Percentiles rank a stretch among this genome's conserved stretches.
These are phyloP conservation scores for Synanthedon formicaeformis DNA, from an alignment of 2,888 invertebrate species.

Conservation along the genomic window DNA sequence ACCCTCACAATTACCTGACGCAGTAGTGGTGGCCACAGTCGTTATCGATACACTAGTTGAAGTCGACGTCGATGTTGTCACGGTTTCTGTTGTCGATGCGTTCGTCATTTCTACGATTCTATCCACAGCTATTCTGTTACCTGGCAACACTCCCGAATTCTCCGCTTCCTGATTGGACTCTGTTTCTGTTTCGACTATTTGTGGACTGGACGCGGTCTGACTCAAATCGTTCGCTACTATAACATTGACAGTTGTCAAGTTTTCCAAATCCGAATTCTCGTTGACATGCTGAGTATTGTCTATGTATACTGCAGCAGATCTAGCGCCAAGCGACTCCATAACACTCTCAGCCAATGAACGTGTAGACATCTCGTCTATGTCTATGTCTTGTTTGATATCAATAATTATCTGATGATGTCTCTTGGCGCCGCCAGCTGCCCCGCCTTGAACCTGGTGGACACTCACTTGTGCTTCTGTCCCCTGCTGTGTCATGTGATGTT, in stretches of 20 bases:
- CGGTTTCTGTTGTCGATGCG: conserved; percentile 21
- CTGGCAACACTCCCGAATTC: conserved; percentile 31
- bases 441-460: conserved; percentile 56
- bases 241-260: conserved; percentile 60
- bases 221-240: conserved; percentile 56
- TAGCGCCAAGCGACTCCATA: conserved; percentile 61
- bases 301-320: conserved; percentile 62
- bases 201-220: conserved; percentile 35
- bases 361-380: conserved; percentile 60
- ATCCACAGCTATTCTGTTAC: conserved; percentile 52
- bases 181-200: conserved; percentile 27
- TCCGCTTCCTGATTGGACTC: conserved; percentile 26
- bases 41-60: conserved; percentile 36
- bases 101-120: conserved; percentile 51
- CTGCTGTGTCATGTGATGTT: conserved; percentile 51
- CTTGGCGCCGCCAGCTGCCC: conserved; percentile 49
- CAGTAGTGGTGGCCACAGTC: conserved; percentile 43
- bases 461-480: conserved; percentile 57
- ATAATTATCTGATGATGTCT: conserved; percentile 65
- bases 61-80: conserved; percentile 21
- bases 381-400: conserved; percentile 64
- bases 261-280: conserved; percentile 51
- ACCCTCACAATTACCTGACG: conserved; percentile 47
- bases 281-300: conserved; percentile 40
- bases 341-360: conserved; percentile 62